Percentiles rank a stretch among this genome's conserved stretches.
Conservation (phyloP, 2,888 invertebrate species). For the Hydroisotoma schaefferi region DNA sequence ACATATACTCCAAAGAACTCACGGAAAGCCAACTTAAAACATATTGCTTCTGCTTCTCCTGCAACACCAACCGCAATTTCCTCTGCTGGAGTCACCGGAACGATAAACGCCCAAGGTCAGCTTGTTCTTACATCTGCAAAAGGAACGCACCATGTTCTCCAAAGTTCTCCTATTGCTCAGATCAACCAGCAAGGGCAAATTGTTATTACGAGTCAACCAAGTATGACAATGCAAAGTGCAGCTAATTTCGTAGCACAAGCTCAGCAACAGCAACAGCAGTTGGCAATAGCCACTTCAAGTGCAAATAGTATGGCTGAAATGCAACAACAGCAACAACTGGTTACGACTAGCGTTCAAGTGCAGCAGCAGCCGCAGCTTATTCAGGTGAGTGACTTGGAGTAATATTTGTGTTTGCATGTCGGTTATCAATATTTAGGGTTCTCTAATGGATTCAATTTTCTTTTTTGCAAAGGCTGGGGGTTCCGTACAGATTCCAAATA, state of each 20-base stretch:
- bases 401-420: too few species aligned
- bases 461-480: neutral
- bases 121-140: conserved; percentile 10
- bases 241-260: too few species aligned
- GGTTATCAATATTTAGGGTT: too few species aligned
- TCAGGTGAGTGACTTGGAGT: too few species aligned
- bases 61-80: neutral
- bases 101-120: conserved; percentile 6
- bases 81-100: neutral
- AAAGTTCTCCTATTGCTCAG: neutral
- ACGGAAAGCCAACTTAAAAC: conserved; percentile 4
- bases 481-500: neutral
- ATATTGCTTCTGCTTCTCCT: neutral
- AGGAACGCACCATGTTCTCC: conserved; percentile 1
- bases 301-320: neutral
- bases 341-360: too few species aligned
- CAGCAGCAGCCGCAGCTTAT: too few species aligned
- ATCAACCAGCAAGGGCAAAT: conserved; percentile 6
- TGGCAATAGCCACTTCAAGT: neutral
- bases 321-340: too few species aligned
- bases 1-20: conserved; percentile 2
- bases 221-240: too few species aligned
- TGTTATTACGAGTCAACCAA: neutral
- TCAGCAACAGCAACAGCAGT: neutral
- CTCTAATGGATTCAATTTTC: too few species aligned